These are phyloP conservation scores for Tribolium freemani DNA, from an alignment of 2,888 invertebrate species.

Conservation along the genomic window DNA sequence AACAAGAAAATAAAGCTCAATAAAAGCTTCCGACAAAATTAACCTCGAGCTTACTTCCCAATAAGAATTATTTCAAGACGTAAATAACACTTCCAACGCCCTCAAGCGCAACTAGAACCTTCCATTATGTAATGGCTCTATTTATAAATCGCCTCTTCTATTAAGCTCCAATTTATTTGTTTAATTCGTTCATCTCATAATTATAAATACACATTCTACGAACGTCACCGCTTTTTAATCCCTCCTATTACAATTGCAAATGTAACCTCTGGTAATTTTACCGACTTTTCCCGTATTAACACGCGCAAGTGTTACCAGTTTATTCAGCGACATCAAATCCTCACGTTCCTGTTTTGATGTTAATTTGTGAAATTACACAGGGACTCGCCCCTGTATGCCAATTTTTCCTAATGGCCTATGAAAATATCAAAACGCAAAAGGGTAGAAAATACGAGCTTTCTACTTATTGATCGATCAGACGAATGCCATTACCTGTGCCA, in stretches of 20 bases:
- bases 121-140: background rate
- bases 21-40: conserved; percentile 9
- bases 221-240: background rate
- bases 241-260: background rate
- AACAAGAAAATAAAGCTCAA: conserved; percentile 2
- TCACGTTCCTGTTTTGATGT: background rate
- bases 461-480: conserved; percentile 19
- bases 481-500: background rate
- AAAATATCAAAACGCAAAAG: background rate
- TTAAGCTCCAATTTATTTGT: background rate
- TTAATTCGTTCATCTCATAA: background rate
- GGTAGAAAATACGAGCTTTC: background rate
- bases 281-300: background rate
- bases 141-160: background rate
- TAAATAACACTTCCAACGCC: background rate
- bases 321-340: background rate
- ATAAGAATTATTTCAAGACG: background rate
- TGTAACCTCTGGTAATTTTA: background rate
- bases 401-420: background rate
- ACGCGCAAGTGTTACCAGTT: background rate
- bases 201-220: background rate
- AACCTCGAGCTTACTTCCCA: background rate
- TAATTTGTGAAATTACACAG: too few relatives aligned
- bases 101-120: background rate
- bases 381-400: background rate